Percentiles rank a stretch among this genome's conserved stretches.
phyloP scores from a whole-genome alignment of 2,888 invertebrate genomes.

The Arctia plantaginis region DNA sequence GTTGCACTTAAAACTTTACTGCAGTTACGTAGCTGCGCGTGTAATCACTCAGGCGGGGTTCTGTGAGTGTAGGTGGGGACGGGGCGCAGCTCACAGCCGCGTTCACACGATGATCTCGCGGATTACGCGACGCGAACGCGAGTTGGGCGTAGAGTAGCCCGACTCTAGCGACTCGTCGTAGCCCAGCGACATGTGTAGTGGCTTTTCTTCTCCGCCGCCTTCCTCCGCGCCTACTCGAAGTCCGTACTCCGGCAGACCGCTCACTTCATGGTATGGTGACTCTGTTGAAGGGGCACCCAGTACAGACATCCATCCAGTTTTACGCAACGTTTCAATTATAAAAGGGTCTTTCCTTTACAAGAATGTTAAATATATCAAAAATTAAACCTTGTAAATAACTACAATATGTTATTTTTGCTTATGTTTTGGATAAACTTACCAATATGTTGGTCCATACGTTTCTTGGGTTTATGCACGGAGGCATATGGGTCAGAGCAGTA shows the following conservation, averaged over 20 bases:
- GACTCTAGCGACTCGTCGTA: constrained; percentile 98
- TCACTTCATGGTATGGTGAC: constrained; percentile 97
- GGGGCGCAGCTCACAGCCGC: constrained; percentile 42
- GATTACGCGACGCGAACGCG: constrained; percentile 96
- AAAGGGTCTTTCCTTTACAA: neutral
- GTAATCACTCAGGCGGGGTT: constrained; percentile 9
- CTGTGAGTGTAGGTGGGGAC: constrained; percentile 7
- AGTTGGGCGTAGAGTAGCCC: constrained; percentile 97
- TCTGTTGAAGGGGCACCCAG: constrained; percentile 82
- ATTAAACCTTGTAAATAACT: neutral
- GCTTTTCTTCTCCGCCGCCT: constrained; percentile 91
- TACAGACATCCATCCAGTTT: neutral
- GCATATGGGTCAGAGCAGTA: constrained; percentile 96
- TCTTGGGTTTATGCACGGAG: constrained; percentile 96
- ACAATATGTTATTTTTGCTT: neutral
- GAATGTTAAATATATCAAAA: neutral
- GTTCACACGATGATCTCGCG: constrained; percentile 96
- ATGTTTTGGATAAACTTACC: constrained; percentile 83
- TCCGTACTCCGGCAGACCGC: constrained; percentile 94
- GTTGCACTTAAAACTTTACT: constrained; percentile 35
- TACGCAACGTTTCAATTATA: neutral
- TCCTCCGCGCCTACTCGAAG: constrained; percentile 89
- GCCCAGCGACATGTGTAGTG: constrained; percentile 94
- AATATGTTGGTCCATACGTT: constrained; percentile 94
- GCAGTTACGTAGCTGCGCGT: constrained; percentile 30